These are phyloP conservation scores for Phyllopteryx taeniolatus DNA, from an alignment of 2,113 vertebrate genomes.

Conservation along the genomic window DNA sequence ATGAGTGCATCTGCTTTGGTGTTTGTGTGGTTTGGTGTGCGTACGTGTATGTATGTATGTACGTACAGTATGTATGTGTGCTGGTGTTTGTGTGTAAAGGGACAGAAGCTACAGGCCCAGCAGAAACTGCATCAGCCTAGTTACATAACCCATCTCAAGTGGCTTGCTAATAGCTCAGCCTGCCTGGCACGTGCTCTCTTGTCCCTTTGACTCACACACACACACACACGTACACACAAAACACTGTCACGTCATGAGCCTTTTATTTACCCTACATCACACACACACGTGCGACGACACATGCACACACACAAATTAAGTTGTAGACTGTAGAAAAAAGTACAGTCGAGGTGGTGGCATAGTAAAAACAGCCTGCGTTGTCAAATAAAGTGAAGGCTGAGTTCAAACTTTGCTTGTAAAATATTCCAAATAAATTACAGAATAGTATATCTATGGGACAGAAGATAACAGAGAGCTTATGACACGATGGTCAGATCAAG, in stretches of 20 bases:
- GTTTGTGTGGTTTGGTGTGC: conserved; percentile 9
- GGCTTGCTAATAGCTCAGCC: conserved; percentile 76
- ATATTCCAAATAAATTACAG: conserved; percentile 2
- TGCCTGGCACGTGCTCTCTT: conserved; percentile 71
- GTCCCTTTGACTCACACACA: conserved; percentile 31
- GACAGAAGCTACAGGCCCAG: conserved; percentile 57
- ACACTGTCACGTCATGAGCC: conserved; percentile 41
- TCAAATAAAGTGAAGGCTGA: conserved; percentile 41
- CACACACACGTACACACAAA: not conserved
- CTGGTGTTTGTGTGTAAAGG: conserved; percentile 57
- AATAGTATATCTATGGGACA: not conserved
- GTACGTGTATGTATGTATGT: conserved; percentile 42
- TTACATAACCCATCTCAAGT: conserved; percentile 78
- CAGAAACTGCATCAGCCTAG: conserved; percentile 73
- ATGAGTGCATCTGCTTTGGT: conserved; percentile 34
- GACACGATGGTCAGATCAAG: conserved; percentile 5
- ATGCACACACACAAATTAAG: conserved; percentile 11
- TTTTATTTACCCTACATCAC: conserved; percentile 56
- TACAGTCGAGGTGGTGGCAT: conserved; percentile 3
- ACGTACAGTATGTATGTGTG: conserved; percentile 23
- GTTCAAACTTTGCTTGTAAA: conserved; percentile 29
- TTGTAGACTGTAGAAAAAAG: conserved; percentile 24
- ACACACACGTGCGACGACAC: conserved; percentile 1
- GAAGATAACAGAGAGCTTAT: not conserved
- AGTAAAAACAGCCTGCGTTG: conserved; percentile 9